A percentile compares a stretch with the other conserved stretches of the same genome.
These are phyloP conservation scores for Malachius bipustulatus DNA, from an alignment of 2,888 invertebrate species.

Conservation along the genomic window DNA sequence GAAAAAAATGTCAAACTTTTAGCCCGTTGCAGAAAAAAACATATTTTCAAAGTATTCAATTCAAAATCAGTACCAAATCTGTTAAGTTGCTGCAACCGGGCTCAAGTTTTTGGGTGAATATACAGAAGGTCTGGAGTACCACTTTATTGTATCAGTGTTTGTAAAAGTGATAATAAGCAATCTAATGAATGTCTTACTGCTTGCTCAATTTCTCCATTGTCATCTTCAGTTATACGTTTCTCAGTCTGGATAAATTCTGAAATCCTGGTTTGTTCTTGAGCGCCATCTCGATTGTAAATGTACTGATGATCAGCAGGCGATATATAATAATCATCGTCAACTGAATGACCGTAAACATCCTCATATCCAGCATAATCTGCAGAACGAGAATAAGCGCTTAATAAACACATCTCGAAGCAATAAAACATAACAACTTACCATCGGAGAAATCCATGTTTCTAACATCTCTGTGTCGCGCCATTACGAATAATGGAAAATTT, in stretches of 20 bases:
- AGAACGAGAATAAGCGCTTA: slow-evolving; percentile 23
- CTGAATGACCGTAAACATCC: slow-evolving; percentile 85
- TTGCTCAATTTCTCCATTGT: slow-evolving; percentile 42
- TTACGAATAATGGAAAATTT: no score
- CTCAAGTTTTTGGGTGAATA: slow-evolving; percentile 7
- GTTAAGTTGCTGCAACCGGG: no score
- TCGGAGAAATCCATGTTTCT: slow-evolving; percentile 76
- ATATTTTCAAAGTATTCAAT: no score
- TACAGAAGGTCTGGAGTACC: slow-evolving; percentile 24
- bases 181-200: slow-evolving; percentile 41
- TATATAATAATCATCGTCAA: slow-evolving; percentile 84
- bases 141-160: slow-evolving; percentile 25
- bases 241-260: slow-evolving; percentile 57
- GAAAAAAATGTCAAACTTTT: no score
- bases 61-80: no score
- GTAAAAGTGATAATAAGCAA: no score
- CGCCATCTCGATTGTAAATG: slow-evolving; percentile 63
- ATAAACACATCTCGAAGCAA: slow-evolving; percentile 11
- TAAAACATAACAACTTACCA: slow-evolving; percentile 36
- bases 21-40: no score
- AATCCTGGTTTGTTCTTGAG: slow-evolving; percentile 56
- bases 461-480: slow-evolving; percentile 82
- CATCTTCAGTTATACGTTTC: slow-evolving; percentile 60
- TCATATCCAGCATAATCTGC: slow-evolving; percentile 82
- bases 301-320: slow-evolving; percentile 81